Evolutionary conservation across 2,797 vertebrate species (phyloP), one percentile per base, ranked within the genome.

Genomic region (Nyctibius grandis): DNA sequence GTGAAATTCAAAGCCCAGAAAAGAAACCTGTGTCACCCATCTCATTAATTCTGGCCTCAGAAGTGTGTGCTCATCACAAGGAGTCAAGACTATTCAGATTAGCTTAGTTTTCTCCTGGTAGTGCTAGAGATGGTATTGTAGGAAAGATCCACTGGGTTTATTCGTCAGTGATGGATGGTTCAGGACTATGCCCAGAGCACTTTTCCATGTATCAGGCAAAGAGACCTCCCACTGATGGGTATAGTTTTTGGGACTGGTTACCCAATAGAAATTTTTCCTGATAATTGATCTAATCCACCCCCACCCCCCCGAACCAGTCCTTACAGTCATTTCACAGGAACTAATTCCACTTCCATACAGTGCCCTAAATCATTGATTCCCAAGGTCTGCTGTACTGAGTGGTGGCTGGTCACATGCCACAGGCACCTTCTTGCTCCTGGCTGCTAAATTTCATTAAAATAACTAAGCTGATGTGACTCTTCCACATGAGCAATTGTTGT

Each of bases 401-500:
- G 79, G 69, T 96, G 84, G 50, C 79, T 95, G 57, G 57, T 96
- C 93, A 80, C 28, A 51, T 91, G 94, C 88, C 45, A 75, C 53
- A 70, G 70, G 69, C 44, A 0, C 74, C 70, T 95, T 86, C 73
- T 90, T 88, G 78, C 88, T 96, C 54, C 89, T 92, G 85, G 80
- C 93, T 96, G 90, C 80, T 96, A 70, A 90, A 89, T 93, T 95
- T 95, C 88, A 94, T 96, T 96, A 93, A 93, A 96, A 82, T 90
- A 93, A 84, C 63, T 85, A 74, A 78, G 83, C 76, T 67, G 82
- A 69, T 80, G 44, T 59, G 87, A 84, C 79, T 92, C 80, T 94
- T 97, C 57, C 85, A 74, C 85, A 42, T 85, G 74, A 95, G 22
- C 82, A 80, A 29, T 88, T 95, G 91, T 72, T 82, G 47, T 96